Conservation (phyloP, 2,113 vertebrate genomes). For the human region DNA sequence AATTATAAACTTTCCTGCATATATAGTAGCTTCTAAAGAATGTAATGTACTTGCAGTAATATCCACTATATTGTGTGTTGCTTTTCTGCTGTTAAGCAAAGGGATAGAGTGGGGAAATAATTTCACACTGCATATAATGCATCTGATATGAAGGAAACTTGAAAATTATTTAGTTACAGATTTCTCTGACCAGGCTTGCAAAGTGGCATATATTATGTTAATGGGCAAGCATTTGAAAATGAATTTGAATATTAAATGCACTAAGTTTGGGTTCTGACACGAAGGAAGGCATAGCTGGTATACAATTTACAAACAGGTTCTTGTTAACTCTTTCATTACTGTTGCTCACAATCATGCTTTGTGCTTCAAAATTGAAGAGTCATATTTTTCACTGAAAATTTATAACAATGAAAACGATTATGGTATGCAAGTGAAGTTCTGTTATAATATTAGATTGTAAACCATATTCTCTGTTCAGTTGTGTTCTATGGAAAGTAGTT, state of each 20-base stretch:
- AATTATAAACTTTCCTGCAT: slow-evolving; percentile 61
- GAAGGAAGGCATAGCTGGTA: slow-evolving; percentile 70
- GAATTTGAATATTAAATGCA: slow-evolving; percentile 87
- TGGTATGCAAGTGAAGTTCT: not conserved
- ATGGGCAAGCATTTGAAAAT: slow-evolving; percentile 87
- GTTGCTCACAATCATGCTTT: not conserved
- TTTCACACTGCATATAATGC: slow-evolving; percentile 89
- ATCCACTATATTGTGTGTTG: slow-evolving; percentile 71
- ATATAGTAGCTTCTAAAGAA: slow-evolving; percentile 73
- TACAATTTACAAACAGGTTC: slow-evolving; percentile 71
- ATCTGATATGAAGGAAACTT: slow-evolving; percentile 88
- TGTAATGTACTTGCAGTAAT: slow-evolving; percentile 72
- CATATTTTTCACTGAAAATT: slow-evolving; percentile 18
- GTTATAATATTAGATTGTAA: slow-evolving; percentile 43
- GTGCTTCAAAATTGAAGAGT: not conserved
- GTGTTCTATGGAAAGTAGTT: slow-evolving; percentile 31
- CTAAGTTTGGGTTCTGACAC: slow-evolving; percentile 84
- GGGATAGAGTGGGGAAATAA: slow-evolving; percentile 83
- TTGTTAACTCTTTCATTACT: slow-evolving; percentile 78
- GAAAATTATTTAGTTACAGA: slow-evolving; percentile 91
- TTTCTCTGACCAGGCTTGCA: slow-evolving; percentile 88
- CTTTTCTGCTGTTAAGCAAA: slow-evolving; percentile 78
- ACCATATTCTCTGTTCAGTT: not conserved
- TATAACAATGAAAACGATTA: not conserved
- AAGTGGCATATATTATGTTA: slow-evolving; percentile 88